Percentiles rank a stretch among this genome's conserved stretches.
phyloP scores from a whole-genome alignment of 2,888 invertebrate genomes.

The Chalcosyrphus nemorum region DNA sequence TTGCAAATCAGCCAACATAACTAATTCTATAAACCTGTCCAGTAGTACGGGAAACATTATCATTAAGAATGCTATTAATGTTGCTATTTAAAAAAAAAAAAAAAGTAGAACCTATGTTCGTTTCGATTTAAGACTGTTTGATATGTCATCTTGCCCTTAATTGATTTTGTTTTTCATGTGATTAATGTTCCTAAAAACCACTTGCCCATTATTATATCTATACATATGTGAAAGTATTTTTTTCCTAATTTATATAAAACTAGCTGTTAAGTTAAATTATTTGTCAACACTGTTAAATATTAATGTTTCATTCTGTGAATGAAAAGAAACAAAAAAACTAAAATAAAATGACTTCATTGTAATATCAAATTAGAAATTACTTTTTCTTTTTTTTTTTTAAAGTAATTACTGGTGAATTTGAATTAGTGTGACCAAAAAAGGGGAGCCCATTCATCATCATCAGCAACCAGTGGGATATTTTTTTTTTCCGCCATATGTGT shows the following conservation, averaged over 20 bases:
- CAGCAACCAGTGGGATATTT: background rate
- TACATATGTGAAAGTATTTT: constrained; percentile 29
- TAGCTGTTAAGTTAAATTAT: constrained; percentile 8
- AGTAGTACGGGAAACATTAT: constrained; percentile 77
- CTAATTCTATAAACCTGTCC: constrained; percentile 76
- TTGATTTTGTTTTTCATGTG: constrained; percentile 10
- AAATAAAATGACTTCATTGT: constrained; percentile 18
- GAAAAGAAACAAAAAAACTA: too few relatives aligned
- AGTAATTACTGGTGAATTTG: background rate
- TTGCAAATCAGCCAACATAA: constrained; percentile 73
- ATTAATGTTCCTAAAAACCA: constrained; percentile 38
- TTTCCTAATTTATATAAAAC: constrained; percentile 12
- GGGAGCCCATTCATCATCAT: background rate
- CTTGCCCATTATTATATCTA: constrained; percentile 7
- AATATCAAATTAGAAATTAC: background rate
- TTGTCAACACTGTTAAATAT: background rate
- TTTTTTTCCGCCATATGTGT: background rate
- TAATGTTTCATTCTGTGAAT: constrained; percentile 65
- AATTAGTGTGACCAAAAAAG: background rate
- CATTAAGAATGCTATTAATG: constrained; percentile 78
- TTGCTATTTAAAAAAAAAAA: constrained; percentile 74
- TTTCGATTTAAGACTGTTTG: constrained; percentile 31
- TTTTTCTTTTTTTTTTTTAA: background rate
- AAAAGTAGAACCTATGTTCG: background rate
- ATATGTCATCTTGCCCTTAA: constrained; percentile 43